Conservation (phyloP, 2,797 vertebrate species). For the Pyrocephalus nanus region DNA sequence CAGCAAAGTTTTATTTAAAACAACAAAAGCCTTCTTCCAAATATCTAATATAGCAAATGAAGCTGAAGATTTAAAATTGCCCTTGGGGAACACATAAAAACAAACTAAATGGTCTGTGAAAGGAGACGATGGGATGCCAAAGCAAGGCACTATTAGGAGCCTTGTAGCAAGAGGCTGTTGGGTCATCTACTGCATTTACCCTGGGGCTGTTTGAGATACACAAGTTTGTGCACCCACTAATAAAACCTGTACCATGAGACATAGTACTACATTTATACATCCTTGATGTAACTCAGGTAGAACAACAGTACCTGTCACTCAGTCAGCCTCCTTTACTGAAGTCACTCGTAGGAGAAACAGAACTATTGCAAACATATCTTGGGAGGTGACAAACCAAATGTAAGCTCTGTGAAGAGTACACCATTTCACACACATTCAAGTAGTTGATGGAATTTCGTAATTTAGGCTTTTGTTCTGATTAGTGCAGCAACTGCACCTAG, state of each 20-base stretch:
- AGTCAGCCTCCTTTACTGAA: neutral
- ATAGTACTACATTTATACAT: neutral
- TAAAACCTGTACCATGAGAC: neutral
- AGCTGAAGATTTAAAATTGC: slow-evolving; percentile 34
- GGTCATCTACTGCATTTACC: neutral
- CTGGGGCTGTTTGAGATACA: neutral
- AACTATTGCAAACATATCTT: neutral
- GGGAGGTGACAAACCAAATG: fast-evolving
- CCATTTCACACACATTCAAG: neutral
- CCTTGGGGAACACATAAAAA: neutral
- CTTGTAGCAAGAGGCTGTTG: neutral
- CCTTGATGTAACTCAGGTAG: neutral
- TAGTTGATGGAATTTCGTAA: neutral
- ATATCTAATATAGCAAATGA: slow-evolving; percentile 31
- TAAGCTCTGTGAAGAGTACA: neutral
- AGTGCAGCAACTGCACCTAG: neutral
- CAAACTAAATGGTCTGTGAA: slow-evolving; percentile 18
- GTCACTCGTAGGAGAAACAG: neutral
- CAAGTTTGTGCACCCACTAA: neutral
- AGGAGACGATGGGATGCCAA: neutral
- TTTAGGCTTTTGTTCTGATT: neutral
- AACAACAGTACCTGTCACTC: neutral
- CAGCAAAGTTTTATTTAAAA: neutral
- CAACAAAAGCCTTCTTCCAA: slow-evolving; percentile 9
- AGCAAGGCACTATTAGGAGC: neutral